phyloP scores from a whole-genome alignment of 1,140 invertebrate genomes.

The Cotesia typhae region DNA sequence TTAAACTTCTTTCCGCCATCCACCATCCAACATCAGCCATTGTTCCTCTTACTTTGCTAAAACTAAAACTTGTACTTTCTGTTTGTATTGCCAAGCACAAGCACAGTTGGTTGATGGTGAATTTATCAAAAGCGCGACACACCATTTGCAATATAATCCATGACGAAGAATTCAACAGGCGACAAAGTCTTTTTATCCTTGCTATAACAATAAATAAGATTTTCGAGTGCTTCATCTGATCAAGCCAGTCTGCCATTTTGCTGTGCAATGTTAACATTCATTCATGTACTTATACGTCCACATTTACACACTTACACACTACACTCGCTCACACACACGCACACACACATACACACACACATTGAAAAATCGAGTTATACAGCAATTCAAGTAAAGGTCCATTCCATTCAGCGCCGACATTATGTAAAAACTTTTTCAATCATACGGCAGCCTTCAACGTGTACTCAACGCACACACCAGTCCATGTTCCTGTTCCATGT shows the following conservation, averaged over 20 bases:
- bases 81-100: no score
- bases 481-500: no score
- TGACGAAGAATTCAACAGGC: conserved; percentile 5
- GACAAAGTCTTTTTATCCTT: background rate
- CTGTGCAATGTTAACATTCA: no score
- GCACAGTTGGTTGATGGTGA: background rate
- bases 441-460: conserved; percentile 17
- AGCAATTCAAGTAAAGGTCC: conserved; percentile 1
- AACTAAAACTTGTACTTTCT: background rate
- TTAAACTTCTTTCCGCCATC: no score
- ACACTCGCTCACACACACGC: no score
- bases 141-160: conserved; percentile 12
- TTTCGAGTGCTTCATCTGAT: conserved; percentile 3
- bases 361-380: conserved; percentile 4
- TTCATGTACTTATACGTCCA: background rate
- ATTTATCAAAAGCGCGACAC: background rate
- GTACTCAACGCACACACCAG: background rate
- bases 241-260: no score
- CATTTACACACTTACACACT: background rate
- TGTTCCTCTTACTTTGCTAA: background rate
- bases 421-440: conserved; percentile 33
- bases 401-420: conserved; percentile 14
- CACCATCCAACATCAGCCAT: no score
- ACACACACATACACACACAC: no score
- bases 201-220: conserved; percentile 10